Conservation (phyloP, 1,140 invertebrate species). For the Zaprionus tsacasi region DNA sequence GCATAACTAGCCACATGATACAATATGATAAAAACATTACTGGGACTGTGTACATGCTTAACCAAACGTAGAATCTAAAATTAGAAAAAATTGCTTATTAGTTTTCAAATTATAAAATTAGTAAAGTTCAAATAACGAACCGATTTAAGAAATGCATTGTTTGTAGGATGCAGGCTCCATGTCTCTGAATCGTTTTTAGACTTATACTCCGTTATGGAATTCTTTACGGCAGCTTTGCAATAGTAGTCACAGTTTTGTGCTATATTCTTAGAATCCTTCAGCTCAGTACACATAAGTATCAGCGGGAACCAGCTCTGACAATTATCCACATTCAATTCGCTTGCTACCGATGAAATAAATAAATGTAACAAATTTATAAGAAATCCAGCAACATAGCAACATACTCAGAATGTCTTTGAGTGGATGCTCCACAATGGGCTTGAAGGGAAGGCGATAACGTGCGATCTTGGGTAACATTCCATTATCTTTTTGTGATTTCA, state of each 20-base stretch:
- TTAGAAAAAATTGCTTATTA: background rate
- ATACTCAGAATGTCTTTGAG: constrained; percentile 76
- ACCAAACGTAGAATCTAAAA: constrained; percentile 69
- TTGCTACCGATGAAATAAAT: constrained; percentile 39
- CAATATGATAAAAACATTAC: constrained; percentile 72
- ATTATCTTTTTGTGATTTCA: constrained; percentile 71
- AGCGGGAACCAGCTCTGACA: constrained; percentile 82
- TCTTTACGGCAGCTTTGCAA: constrained; percentile 82
- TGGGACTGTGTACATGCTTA: constrained; percentile 60
- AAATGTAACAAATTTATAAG: no score
- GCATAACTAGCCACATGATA: constrained; percentile 79
- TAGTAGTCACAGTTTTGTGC: constrained; percentile 75
- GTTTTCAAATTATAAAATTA: constrained; percentile 1
- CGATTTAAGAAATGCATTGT: constrained; percentile 83
- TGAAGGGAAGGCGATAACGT: constrained; percentile 78
- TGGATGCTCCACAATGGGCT: constrained; percentile 73
- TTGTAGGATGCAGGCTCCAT: constrained; percentile 78
- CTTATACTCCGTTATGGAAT: constrained; percentile 78
- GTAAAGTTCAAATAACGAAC: constrained; percentile 23
- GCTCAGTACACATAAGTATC: constrained; percentile 73
- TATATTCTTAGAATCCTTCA: constrained; percentile 68
- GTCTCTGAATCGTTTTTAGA: constrained; percentile 64
- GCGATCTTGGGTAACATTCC: constrained; percentile 79
- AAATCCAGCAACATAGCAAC: background rate
- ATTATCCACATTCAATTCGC: constrained; percentile 79